phyloP scores from a whole-genome alignment of 2,113 vertebrate species.

The Xyliphius kryptos region DNA sequence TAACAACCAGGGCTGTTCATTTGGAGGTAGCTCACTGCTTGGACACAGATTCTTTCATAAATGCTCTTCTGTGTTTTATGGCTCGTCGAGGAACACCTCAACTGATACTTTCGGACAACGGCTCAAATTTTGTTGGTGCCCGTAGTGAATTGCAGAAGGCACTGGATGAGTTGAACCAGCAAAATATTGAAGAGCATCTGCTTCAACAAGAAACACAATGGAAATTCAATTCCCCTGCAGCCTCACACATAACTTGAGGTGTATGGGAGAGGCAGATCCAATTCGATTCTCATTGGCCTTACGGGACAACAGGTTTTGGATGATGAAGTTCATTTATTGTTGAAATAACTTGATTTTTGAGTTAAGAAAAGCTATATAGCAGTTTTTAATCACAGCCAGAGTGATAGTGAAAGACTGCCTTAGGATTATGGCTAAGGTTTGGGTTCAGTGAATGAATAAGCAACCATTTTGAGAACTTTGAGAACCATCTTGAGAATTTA shows the following conservation, averaged over 20 bases:
- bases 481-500: too few species aligned
- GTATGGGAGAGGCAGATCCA: constrained; percentile 9
- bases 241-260: constrained; percentile 1
- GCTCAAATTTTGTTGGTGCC: constrained; percentile 11
- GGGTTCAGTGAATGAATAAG: too few species aligned
- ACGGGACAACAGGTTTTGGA: not conserved
- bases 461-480: too few species aligned
- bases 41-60: constrained; percentile 5
- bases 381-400: too few species aligned
- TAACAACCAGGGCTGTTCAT: constrained; percentile 12
- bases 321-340: too few species aligned
- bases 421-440: too few species aligned
- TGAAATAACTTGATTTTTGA: too few species aligned
- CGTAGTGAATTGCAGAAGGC: constrained; percentile 9
- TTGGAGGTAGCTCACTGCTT: not conserved
- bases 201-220: not conserved
- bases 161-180: constrained; percentile 2
- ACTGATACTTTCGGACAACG: not conserved
- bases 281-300: constrained; percentile 3
- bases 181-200: constrained; percentile 13
- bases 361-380: too few species aligned
- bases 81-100: not conserved
- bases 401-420: too few species aligned
- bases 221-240: constrained; percentile 13
- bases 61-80: not conserved